These are phyloP conservation scores for Harmothoe impar DNA, from an alignment of 2,888 invertebrate species.

Conservation along the genomic window DNA sequence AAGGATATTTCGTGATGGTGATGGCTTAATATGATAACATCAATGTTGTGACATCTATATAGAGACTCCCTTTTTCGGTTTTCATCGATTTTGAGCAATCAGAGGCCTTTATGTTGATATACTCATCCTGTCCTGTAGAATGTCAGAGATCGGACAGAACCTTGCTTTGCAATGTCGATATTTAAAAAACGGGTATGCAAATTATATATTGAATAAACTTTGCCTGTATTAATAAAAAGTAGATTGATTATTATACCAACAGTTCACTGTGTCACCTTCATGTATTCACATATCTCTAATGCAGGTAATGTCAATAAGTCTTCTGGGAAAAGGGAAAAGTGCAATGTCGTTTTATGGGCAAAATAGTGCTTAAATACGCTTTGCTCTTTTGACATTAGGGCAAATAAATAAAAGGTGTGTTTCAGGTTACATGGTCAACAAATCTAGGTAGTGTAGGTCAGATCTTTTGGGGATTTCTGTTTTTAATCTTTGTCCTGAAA, in stretches of 20 bases:
- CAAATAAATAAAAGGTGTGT: no score
- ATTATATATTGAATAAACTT: conserved; percentile 53
- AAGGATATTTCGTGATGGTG: conserved; percentile 23
- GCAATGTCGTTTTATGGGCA: no score
- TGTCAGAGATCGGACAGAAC: background rate
- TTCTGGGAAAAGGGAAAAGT: no score
- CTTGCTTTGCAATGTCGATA: conserved; percentile 42
- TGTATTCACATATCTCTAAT: no score
- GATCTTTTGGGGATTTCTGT: no score
- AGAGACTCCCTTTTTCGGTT: background rate
- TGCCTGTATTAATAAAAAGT: conserved; percentile 51
- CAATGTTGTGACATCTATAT: background rate
- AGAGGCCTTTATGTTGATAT: conserved; percentile 7
- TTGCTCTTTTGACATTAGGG: no score
- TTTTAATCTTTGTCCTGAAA: no score
- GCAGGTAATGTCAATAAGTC: no score
- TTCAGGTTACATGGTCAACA: no score
- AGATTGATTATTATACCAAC: background rate
- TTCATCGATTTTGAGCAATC: background rate
- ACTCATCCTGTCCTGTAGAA: background rate
- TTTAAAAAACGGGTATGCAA: conserved; percentile 49
- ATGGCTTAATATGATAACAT: conserved; percentile 16
- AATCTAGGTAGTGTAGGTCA: no score
- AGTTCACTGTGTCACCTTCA: background rate
- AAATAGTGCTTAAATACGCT: no score